Evolutionary conservation across 2,113 vertebrate genomes (phyloP), one percentile per base, ranked within the genome.

Genomic region (Odocoileus hemionus): DNA sequence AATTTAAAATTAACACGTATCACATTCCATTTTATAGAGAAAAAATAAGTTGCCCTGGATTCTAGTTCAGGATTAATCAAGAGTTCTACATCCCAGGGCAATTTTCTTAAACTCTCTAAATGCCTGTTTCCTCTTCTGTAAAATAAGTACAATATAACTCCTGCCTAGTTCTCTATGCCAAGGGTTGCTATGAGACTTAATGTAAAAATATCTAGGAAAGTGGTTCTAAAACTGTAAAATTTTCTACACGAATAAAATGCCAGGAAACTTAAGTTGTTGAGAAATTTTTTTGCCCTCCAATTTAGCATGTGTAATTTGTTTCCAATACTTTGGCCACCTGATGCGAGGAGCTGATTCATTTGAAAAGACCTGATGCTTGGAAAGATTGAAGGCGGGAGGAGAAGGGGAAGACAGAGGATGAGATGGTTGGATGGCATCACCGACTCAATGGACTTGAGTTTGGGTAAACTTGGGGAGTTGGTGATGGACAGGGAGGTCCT

Each of bases 221-320:
- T 58, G 33, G 1, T 87, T 89, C 93, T 79, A 94, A 96, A 93
- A 61, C 33, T 36, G 30, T 43, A 26, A 92, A 52, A 1, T 78
- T 94, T 93, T 79, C 47, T 91, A 25, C 45, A 52, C 30, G 47
- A 15, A 16, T 12, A 82, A 83, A 21, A 67, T 82, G 54, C 43
- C 84, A 80, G 52, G 85, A 25, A 87, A 64, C 16, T 96, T 98
- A 96, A 90, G 7, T 39, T 47, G 45, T n/a, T 89, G 86, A 43
- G 25, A 15, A 84, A 52, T 70, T 79, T 39, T 98, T 97, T 97
- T 97, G 93, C 60, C 95, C 92, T 93, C 94, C 93, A 96, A 91
- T 96, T 96, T 94, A 97, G 91, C 94, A 91, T 94, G 86, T 97
- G 84, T 84, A 96, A 97, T 93, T 96, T 87, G 57, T 98, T 98